phyloP scores from a whole-genome alignment of 2,888 invertebrate genomes.

The Metellina segmentata region DNA sequence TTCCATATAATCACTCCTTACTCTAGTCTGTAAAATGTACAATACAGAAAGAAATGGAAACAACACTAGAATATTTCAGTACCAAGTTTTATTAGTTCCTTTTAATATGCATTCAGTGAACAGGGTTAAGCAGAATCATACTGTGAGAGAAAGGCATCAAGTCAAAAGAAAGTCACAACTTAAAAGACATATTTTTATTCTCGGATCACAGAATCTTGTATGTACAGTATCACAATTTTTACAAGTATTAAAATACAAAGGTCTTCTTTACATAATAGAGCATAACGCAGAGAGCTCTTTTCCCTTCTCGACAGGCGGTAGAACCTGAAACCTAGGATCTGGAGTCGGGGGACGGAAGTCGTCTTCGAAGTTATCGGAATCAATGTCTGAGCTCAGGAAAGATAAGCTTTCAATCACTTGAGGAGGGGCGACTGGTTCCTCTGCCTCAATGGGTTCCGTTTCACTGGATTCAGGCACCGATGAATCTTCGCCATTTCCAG shows the following conservation, averaged over 20 bases:
- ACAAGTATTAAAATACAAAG: constrained; percentile 24
- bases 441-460: neutral
- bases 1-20: too few species aligned
- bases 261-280: constrained; percentile 84
- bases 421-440: neutral
- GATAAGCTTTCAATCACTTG: neutral
- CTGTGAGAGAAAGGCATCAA: constrained; percentile 6
- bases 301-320: constrained; percentile 88
- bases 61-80: neutral
- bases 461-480: neutral
- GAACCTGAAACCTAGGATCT: constrained; percentile 84
- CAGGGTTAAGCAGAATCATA: neutral
- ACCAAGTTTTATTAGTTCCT: constrained; percentile 23
- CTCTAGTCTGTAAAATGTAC: neutral
- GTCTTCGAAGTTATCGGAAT: constrained; percentile 81
- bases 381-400: constrained; percentile 5
- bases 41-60: constrained; percentile 10
- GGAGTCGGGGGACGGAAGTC: constrained; percentile 79
- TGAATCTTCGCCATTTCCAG: neutral
- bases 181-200: constrained; percentile 62
- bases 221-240: constrained; percentile 70
- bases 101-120: neutral
- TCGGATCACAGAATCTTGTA: constrained; percentile 62
- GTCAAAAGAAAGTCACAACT: constrained; percentile 32
- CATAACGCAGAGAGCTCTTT: constrained; percentile 92